A percentile compares a stretch with the other conserved stretches of the same genome.
Conservation (phyloP, 2,888 invertebrate species). For the Acronicta aceris region DNA sequence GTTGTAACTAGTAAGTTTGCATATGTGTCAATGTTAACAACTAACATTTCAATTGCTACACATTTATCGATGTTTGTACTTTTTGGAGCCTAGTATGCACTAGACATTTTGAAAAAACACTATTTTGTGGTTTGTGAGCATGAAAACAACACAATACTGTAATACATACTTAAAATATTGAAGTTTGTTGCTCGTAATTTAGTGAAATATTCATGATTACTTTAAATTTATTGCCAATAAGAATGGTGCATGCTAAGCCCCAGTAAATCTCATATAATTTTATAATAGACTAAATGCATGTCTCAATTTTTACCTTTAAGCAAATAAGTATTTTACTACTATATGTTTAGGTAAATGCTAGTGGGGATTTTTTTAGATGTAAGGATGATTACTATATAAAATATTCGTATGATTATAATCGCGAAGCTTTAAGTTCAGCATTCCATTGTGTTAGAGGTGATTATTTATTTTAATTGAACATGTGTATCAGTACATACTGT, state of each 20-base stretch:
- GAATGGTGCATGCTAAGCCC: slow-evolving; percentile 33
- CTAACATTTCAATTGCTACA: slow-evolving; percentile 1
- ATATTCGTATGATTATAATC: slow-evolving; percentile 30
- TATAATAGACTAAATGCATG: slow-evolving; percentile 13
- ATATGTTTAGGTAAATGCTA: slow-evolving; percentile 10
- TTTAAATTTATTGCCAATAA: neutral
- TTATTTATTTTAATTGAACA: slow-evolving; percentile 45
- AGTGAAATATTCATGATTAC: too few species aligned
- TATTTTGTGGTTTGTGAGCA: neutral
- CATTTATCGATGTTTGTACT: slow-evolving; percentile 15
- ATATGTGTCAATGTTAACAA: slow-evolving; percentile 24
- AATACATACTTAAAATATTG: too few species aligned
- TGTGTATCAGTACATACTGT: slow-evolving; percentile 26
- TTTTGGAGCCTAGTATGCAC: slow-evolving; percentile 23
- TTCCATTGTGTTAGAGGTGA: slow-evolving; percentile 63
- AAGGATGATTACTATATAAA: slow-evolving; percentile 40
- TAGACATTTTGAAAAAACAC: slow-evolving; percentile 1
- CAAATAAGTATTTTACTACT: slow-evolving; percentile 19
- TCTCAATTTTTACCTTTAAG: slow-evolving; percentile 22
- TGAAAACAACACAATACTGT: too few species aligned
- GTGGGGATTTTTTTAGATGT: slow-evolving; percentile 46
- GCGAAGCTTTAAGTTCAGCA: slow-evolving; percentile 58
- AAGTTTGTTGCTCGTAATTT: too few species aligned
- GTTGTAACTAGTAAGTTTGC: slow-evolving; percentile 5
- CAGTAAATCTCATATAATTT: slow-evolving; percentile 11